Base-by-base conservation (phyloP, 1,140 invertebrate genomes). In the Papilio polytes region DNA sequence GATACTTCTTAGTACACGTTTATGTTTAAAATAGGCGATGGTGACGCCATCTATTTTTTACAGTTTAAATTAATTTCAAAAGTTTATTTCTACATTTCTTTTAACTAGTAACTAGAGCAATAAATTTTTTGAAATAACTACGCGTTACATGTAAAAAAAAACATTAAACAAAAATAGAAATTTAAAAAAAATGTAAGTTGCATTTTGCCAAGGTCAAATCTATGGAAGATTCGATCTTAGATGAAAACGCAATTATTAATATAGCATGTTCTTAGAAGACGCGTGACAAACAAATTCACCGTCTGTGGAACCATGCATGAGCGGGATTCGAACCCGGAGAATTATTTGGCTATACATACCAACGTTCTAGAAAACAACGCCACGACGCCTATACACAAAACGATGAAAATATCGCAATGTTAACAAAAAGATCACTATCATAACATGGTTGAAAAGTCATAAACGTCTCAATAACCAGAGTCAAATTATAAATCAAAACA, bases 181-280 rank as follows among this genome's bases (percentile, higher is more conserved):
- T 22, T 10, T 0, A 82, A 80, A 85, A 85, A 88, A 89, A 90
- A 90, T 94, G 91, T 93, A 72, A 91, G 51, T 83, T 66, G 74
- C 74, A 82, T 86, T 87, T 83, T 82, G 9, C 84, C 74, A 73
- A 85, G 88, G 85, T 48, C 51, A 82, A 76, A 80, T 83, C 88
- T 88, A 91, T 87, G 18, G 31, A 74, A 91, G 86, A 88, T 82
- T 83, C 46, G 72, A 82, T 80, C 88, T 85, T 44, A 48, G 44
- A 22, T 82, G 80, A 84, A 84, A 89, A 88, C 74, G 84, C 85
- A 87, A 86, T 82, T 90, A 80, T 88, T 88, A 78, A 66, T 94
- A 80, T 94, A 72, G 93, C 93, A 94, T 94, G 93, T 91, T 94
- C 93, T 94, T 94, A 94, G 93, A 93, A 94, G 93, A 91, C 85